Evolutionary conservation across 2,888 invertebrate genomes (phyloP), one percentile per base, ranked within the genome.

Genomic region (Drosophila melanosoma): DNA sequence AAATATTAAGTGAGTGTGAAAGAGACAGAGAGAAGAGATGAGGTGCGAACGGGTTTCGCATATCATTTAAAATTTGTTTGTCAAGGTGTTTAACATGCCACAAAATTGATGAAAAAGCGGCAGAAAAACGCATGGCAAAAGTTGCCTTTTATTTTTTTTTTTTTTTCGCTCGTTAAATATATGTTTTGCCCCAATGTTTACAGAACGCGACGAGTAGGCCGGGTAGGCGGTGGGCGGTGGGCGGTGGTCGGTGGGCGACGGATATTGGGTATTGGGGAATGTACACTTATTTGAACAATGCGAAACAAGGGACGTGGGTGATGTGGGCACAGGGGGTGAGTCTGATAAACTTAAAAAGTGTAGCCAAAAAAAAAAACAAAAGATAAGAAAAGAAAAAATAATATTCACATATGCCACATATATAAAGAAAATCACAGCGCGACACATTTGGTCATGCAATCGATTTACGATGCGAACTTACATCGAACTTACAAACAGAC

Each of bases 61-160:
- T 81, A 83, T 69, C 64, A 74, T 72, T 76, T 72, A 66, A 61
- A 75, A 69, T 59, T 68, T 74, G 82, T 79, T 81, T 82, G 69
- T 51, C 64, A 63, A 78, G 69, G 70, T 74, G 78, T 81, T 74
- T 67, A 76, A 54, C 82, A 82, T 75, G 82, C 75, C 75, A 69
- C 64, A 61, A 36, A 68, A 65, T 63, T 57, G 49, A 36, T 42
- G 45, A 57, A 66, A 58, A 45, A 65, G 59, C 40, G 38, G 48
- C 17, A 32, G 48, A 40, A 45, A 59, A 63, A 56, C 75, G 26
- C 52, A 59, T 38, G 32, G 23, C 42, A 54, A 63, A 54, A n/a
- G 35, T 65, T 49, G 49, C 33, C 12, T 32, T 10, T 54, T 42
- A 12, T 20, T 7, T 12, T 20, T 48, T 36, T 12, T 57, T 6